Evolutionary conservation across 2,888 invertebrate species (phyloP).

Genomic region (Drosophila bunnanda): DNA sequence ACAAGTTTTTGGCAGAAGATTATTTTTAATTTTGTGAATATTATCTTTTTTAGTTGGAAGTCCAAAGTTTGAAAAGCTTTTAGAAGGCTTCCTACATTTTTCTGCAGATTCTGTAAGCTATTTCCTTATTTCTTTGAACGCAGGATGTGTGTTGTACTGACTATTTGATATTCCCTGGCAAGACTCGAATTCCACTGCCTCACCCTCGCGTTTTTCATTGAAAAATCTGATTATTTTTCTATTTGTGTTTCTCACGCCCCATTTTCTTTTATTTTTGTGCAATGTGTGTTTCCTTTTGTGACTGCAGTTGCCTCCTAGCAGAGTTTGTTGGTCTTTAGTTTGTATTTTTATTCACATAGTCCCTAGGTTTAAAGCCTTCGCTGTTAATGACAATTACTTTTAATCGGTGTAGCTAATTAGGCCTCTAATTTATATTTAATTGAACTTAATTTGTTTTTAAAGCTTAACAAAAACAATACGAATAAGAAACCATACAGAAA

Average conservation of each 20-base stretch:
- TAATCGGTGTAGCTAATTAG: constrained; percentile 39
- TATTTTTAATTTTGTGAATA: neutral
- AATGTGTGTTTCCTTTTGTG: constrained; percentile 50
- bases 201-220: constrained; percentile 11
- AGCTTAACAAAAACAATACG: constrained; percentile 26
- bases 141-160: constrained; percentile 14
- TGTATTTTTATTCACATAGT: constrained; percentile 22
- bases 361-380: constrained; percentile 36
- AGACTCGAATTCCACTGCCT: constrained; percentile 70
- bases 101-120: no score
- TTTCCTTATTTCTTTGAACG: neutral
- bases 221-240: neutral
- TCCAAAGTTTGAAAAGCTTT: neutral
- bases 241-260: neutral
- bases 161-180: constrained; percentile 40
- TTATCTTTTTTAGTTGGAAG: neutral
- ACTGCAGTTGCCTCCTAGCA: constrained; percentile 45
- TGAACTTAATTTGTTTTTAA: constrained; percentile 50
- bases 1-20: neutral
- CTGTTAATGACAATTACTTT: constrained; percentile 55
- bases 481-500: constrained; percentile 16
- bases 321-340: constrained; percentile 54
- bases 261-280: constrained; percentile 44
- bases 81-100: neutral
- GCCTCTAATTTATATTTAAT: constrained; percentile 47